phyloP scores from a whole-genome alignment of 2,113 vertebrate species.

The Cyprinodon tularosa region DNA sequence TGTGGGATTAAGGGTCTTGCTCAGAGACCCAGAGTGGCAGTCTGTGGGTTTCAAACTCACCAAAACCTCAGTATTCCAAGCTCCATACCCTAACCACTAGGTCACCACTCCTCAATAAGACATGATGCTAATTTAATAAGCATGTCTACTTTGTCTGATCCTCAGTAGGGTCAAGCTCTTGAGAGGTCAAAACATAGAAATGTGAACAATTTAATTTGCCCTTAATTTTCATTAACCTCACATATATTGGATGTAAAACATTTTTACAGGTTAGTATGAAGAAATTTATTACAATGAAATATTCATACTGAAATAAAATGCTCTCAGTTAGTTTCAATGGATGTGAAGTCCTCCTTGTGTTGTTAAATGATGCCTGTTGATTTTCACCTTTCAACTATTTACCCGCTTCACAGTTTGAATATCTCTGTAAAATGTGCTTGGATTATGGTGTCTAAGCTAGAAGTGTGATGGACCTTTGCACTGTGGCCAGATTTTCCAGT shows the following conservation, averaged over 20 bases:
- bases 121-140: background rate
- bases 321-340: background rate
- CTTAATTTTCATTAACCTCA: no score
- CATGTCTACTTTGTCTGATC: background rate
- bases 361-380: no score
- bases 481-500: constrained; percentile 90
- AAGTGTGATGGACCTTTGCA: constrained; percentile 78
- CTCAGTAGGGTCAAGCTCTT: background rate
- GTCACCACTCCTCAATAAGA: no score
- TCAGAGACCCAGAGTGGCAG: no score
- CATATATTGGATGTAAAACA: no score
- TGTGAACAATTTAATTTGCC: no score
- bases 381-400: background rate
- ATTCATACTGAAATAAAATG: background rate
- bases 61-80: no score
- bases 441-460: background rate
- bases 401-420: background rate
- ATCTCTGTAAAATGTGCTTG: background rate
- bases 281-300: background rate
- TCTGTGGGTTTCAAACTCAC: no score
- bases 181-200: no score
- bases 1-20: no score
- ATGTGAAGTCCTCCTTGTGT: background rate
- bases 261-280: background rate
- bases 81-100: no score